Base-by-base conservation (phyloP, 2,888 invertebrate genomes). In the Lissonota sp. region DNA sequence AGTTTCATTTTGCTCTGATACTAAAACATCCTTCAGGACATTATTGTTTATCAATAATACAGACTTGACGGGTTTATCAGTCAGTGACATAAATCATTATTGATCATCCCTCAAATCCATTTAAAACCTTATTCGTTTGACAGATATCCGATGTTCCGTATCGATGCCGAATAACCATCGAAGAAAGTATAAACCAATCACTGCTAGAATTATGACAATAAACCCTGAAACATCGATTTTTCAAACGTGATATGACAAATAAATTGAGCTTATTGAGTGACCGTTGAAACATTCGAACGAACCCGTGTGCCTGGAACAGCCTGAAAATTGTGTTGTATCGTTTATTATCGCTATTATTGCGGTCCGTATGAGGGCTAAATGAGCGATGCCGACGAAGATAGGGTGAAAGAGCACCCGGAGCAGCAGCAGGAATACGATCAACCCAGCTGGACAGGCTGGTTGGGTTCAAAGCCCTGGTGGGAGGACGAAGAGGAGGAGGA, bases 301-400 rank as follows among this genome's bases (percentile, higher is more conserved):
- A 26, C n/a, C 37, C 26, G 6, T 57, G 26, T 3, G 7, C 26
- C 26, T 26, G 26, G 26, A 26, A 26, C 26, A 2, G 26, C 26
- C 26, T 26, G 26, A 26, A 10, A 67, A 57, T 60, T 40, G 42
- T 12, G 67, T 14, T 8, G 26, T 26, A 53, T 39, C 44, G 49
- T 39, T 51, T 10, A 55, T 67, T 55, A 73, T 77, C 69, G 80
- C 53, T 63, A 55, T 44, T 26, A 66, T 66, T 57, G 71, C 66
- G 69, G 73, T 63, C 77, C 79, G 71, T 79, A 84, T 82, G 75
- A 81, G 72, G 81, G 86, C 88, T 91, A 91, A 91, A 91, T 91
- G 91, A 91, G 90, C 91, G 90, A 91, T 91, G 91, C 86, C 84
- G 90, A 89, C 86, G 88, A 87, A 84, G 84, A 85, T 86, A 89